Evolutionary conservation across 1,140 invertebrate species (phyloP).

Genomic region (Batillaria attramentaria): DNA sequence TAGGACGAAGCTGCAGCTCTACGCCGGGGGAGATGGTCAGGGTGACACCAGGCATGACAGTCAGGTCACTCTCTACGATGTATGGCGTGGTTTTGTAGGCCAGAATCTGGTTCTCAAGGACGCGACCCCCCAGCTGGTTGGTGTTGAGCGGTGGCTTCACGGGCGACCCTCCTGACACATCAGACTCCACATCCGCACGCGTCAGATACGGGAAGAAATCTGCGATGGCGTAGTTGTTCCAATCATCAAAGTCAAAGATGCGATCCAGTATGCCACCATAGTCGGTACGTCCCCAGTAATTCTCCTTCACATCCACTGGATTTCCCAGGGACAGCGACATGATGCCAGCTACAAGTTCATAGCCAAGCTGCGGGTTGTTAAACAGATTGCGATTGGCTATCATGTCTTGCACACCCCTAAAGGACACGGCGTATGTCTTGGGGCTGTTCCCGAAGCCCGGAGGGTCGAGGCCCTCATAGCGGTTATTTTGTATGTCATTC

Average conservation of each 20-base stretch:
- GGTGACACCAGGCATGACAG: slow-evolving; percentile 92
- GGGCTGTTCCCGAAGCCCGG: slow-evolving; percentile 53
- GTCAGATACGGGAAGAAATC: slow-evolving; percentile 89
- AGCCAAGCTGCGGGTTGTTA: slow-evolving; percentile 86
- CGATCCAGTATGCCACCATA: slow-evolving; percentile 82
- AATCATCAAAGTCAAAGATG: slow-evolving; percentile 99
- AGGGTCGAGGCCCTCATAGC: slow-evolving; percentile 33
- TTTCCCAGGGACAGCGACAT: slow-evolving; percentile 83
- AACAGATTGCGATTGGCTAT: slow-evolving; percentile 92
- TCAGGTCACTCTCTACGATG: slow-evolving; percentile 90
- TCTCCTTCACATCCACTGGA: slow-evolving; percentile 89
- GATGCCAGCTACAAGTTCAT: slow-evolving; percentile 91
- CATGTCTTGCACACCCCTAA: slow-evolving; percentile 96
- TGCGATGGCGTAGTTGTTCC: slow-evolving; percentile 97
- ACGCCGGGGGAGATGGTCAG: slow-evolving; percentile 92
- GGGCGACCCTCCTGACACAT: slow-evolving; percentile 72
- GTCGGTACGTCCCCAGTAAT: slow-evolving; percentile 92
- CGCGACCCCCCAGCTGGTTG: slow-evolving; percentile 83
- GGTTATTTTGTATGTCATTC: slow-evolving; percentile 86
- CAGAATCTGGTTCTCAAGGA: slow-evolving; percentile 83
- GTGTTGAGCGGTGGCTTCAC: slow-evolving; percentile 59
- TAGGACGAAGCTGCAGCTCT: slow-evolving; percentile 93
- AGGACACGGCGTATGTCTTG: slow-evolving; percentile 83
- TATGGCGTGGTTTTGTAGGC: slow-evolving; percentile 82
- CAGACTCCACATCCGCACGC: slow-evolving; percentile 58